These are phyloP conservation scores for Bruchidius siliquastri DNA, from an alignment of 2,888 invertebrate species.

Conservation along the genomic window DNA sequence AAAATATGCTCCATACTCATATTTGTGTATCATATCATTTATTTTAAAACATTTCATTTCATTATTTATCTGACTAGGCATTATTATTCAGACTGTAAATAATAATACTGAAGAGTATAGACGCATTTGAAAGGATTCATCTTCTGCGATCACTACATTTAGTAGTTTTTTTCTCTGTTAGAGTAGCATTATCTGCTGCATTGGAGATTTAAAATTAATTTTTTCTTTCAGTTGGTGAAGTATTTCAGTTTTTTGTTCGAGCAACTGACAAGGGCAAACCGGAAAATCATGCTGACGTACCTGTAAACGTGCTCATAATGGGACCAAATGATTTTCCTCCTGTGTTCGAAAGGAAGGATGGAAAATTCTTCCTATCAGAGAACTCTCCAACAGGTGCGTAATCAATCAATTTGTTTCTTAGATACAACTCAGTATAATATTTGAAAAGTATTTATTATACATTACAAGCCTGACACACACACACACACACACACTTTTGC, in stretches of 20 bases:
- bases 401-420: background rate
- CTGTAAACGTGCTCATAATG: constrained; percentile 76
- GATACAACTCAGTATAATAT: background rate
- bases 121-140: too few relatives aligned
- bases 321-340: constrained; percentile 66
- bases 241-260: constrained; percentile 84
- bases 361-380: constrained; percentile 78
- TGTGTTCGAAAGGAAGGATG: constrained; percentile 66
- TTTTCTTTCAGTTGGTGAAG: constrained; percentile 60
- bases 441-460: background rate
- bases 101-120: too few relatives aligned
- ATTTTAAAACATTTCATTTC: constrained; percentile 8
- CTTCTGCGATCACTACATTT: too few relatives aligned
- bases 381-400: constrained; percentile 58
- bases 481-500: too few relatives aligned
- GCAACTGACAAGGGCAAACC: constrained; percentile 77
- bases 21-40: too few relatives aligned
- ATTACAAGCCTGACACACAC: too few relatives aligned
- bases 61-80: background rate
- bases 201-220: background rate
- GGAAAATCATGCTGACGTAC: constrained; percentile 74
- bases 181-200: too few relatives aligned
- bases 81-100: too few relatives aligned
- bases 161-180: too few relatives aligned
- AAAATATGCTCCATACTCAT: too few relatives aligned